Percentiles rank a stretch among this genome's conserved stretches.
phyloP scores from a whole-genome alignment of 2,113 vertebrate species.

The Chrysochloris asiatica region DNA sequence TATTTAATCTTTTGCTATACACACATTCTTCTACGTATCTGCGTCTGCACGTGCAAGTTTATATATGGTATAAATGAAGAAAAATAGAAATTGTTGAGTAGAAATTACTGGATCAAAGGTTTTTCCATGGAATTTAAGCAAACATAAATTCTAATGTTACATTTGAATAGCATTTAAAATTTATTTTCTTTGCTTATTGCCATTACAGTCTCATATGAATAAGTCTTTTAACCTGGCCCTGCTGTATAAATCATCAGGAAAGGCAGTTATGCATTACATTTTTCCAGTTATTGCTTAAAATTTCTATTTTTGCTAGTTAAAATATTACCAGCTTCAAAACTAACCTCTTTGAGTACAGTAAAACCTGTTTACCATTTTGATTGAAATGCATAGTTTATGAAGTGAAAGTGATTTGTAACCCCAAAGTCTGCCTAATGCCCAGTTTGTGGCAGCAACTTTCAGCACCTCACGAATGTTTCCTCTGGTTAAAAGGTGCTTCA shows the following conservation, averaged over 20 bases:
- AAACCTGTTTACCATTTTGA: conserved; percentile 49
- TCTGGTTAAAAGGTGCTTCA: conserved; percentile 48
- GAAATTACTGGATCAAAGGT: background rate
- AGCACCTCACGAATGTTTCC: conserved; percentile 61
- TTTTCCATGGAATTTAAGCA: conserved; percentile 16
- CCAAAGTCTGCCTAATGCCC: conserved; percentile 23
- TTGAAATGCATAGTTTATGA: conserved; percentile 50
- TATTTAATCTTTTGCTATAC: background rate
- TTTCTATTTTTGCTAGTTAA: conserved; percentile 62
- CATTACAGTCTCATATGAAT: conserved; percentile 11
- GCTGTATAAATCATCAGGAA: conserved; percentile 45
- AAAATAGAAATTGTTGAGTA: too few species aligned
- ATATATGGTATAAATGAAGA: background rate
- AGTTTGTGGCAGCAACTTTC: conserved; percentile 63
- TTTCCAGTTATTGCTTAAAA: conserved; percentile 59
- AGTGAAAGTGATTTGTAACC: conserved; percentile 60
- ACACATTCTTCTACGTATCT: background rate
- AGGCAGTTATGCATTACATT: conserved; percentile 20
- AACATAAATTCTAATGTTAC: background rate
- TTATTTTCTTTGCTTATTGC: conserved; percentile 37
- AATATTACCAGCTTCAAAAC: conserved; percentile 38
- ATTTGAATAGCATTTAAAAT: conserved; percentile 20
- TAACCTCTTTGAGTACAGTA: background rate
- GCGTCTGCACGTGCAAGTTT: background rate
- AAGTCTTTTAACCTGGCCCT: conserved; percentile 39